These are phyloP conservation scores for Drepana arcuata DNA, from an alignment of 1,140 invertebrate species.

Conservation along the genomic window DNA sequence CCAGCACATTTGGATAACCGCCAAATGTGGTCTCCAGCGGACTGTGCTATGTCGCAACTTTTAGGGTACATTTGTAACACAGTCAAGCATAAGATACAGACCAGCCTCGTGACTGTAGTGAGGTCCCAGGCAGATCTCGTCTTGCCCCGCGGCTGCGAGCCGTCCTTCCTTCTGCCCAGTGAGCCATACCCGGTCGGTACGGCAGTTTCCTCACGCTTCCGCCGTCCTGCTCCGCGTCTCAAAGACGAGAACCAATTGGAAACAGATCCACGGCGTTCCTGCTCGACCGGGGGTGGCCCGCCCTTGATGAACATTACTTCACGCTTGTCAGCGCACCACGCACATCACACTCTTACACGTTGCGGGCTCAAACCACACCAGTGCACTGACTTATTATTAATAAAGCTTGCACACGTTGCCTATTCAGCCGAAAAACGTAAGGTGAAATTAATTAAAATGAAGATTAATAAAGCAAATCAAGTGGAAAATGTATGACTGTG, in stretches of 20 bases:
- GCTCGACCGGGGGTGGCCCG: slow-evolving; percentile 45
- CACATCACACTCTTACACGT: slow-evolving; percentile 51
- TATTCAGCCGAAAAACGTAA: slow-evolving; percentile 35
- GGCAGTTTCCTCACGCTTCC: slow-evolving; percentile 53
- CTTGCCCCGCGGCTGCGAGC: slow-evolving; percentile 54
- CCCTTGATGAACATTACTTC: slow-evolving; percentile 71
- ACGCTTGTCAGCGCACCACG: slow-evolving; percentile 36
- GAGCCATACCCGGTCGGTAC: slow-evolving; percentile 60
- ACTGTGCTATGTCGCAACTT: slow-evolving; percentile 8
- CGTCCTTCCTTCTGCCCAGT: slow-evolving; percentile 60
- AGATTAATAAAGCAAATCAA: slow-evolving; percentile 49
- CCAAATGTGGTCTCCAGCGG: slow-evolving; percentile 47
- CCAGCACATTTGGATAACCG: slow-evolving; percentile 49
- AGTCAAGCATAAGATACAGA: slow-evolving; percentile 38
- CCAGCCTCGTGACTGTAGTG: slow-evolving; percentile 69
- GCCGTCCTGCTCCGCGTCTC: slow-evolving; percentile 70
- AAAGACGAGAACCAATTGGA: slow-evolving; percentile 84
- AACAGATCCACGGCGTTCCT: slow-evolving; percentile 74
- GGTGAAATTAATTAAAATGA: slow-evolving; percentile 28
- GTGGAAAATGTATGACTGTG: slow-evolving; percentile 47
- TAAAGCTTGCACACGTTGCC: slow-evolving; percentile 39
- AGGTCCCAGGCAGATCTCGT: slow-evolving; percentile 78
- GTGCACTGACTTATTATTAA: slow-evolving; percentile 30
- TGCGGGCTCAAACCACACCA: slow-evolving; percentile 20
- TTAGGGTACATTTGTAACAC: neutral